Conservation (phyloP, 2,888 invertebrate genomes). For the Pomacea canaliculata region DNA sequence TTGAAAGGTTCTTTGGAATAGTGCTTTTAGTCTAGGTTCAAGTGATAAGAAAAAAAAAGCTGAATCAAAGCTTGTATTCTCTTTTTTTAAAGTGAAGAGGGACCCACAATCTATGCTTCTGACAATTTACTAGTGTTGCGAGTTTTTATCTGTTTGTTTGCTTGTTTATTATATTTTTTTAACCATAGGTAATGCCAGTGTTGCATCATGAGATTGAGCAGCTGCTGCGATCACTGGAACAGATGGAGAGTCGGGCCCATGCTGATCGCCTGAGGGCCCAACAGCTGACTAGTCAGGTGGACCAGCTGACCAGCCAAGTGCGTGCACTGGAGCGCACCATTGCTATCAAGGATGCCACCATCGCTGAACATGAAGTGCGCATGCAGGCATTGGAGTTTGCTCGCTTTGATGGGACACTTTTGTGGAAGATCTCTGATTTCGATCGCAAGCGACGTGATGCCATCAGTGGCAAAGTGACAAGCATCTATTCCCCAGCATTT, state of each 20-base stretch:
- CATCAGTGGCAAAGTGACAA: constrained; percentile 52
- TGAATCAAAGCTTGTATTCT: too few relatives aligned
- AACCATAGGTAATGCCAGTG: constrained; percentile 37
- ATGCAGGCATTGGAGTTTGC: constrained; percentile 54
- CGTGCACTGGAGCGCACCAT: constrained; percentile 22
- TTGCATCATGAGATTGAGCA: constrained; percentile 54
- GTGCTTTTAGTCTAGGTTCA: too few relatives aligned
- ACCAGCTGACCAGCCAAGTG: constrained; percentile 22
- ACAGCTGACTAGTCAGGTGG: constrained; percentile 11
- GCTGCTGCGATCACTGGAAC: constrained; percentile 46
- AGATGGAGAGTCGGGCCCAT: constrained; percentile 38
- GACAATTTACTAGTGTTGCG: too few relatives aligned
- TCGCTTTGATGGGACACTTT: constrained; percentile 62
- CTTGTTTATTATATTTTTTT: too few relatives aligned
- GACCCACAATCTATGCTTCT: too few relatives aligned
- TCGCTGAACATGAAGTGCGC: constrained; percentile 53
- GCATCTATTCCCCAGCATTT: constrained; percentile 66
- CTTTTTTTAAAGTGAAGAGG: too few relatives aligned
- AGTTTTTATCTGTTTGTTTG: background rate
- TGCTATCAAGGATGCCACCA: constrained; percentile 33
- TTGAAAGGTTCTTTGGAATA: too few relatives aligned
- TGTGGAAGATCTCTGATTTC: constrained; percentile 66
- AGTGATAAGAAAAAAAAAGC: too few relatives aligned
- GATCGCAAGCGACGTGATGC: constrained; percentile 55
- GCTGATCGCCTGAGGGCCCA: constrained; percentile 18